Percentiles rank a stretch among this genome's conserved stretches.
Evolutionary conservation across 2,888 invertebrate genomes (phyloP).

Genomic region (Sminthurinus aureus): DNA sequence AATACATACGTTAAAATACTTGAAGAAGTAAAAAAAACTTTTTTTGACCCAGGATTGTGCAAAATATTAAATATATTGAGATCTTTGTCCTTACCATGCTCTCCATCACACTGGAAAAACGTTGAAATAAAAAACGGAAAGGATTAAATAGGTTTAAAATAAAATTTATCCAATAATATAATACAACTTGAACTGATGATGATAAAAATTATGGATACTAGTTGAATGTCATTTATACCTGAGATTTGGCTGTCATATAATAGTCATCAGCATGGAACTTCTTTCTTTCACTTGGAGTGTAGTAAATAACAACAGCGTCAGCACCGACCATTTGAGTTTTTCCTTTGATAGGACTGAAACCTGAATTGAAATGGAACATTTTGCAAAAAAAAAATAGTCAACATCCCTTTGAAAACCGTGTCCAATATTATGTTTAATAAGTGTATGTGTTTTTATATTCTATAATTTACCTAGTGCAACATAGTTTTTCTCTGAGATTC

Average conservation of each 20-base stretch:
- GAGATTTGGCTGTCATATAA: slow-evolving; percentile 78
- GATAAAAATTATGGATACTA: neutral
- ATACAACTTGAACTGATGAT: too few relatives aligned
- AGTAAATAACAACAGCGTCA: slow-evolving; percentile 84
- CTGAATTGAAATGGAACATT: slow-evolving; percentile 29
- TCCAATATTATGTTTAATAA: neutral
- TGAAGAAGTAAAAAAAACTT: too few relatives aligned
- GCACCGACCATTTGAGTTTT: slow-evolving; percentile 74
- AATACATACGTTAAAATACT: too few relatives aligned
- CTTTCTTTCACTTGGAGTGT: slow-evolving; percentile 65
- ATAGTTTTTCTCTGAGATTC: slow-evolving; percentile 83
- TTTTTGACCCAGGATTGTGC: too few relatives aligned
- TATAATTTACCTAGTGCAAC: slow-evolving; percentile 76
- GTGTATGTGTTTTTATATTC: neutral
- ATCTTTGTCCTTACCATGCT: too few relatives aligned
- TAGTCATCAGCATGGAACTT: slow-evolving; percentile 83
- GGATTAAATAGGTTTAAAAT: slow-evolving; percentile 1
- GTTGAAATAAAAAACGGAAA: neutral
- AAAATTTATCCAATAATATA: too few relatives aligned
- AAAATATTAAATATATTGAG: too few relatives aligned
- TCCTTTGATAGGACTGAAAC: slow-evolving; percentile 56
- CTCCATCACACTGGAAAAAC: slow-evolving; percentile 78
- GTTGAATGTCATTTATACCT: slow-evolving; percentile 59
- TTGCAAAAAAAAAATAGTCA: neutral
- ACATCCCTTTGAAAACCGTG: neutral